Percentiles rank a stretch among this genome's conserved stretches.
These are phyloP conservation scores for Tamias sibiricus DNA, from an alignment of 2,113 vertebrate species.

Conservation along the genomic window DNA sequence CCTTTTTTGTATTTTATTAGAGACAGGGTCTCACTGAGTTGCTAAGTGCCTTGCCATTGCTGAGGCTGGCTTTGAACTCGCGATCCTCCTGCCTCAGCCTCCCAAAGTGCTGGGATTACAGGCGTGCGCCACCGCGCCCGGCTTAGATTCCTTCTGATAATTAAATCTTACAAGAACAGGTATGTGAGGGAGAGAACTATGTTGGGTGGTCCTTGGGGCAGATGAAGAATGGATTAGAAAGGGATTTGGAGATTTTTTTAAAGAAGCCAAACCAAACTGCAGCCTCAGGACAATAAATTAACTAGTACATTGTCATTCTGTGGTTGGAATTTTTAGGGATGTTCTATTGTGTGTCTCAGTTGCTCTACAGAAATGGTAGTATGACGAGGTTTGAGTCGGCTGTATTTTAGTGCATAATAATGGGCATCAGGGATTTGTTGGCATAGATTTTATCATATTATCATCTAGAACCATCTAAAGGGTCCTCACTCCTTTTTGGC, in stretches of 20 bases:
- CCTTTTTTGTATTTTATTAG: no score
- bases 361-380: neutral
- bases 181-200: neutral
- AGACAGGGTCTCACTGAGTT: no score
- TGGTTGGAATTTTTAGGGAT: neutral
- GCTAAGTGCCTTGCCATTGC: no score
- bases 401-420: neutral
- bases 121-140: no score
- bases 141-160: neutral
- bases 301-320: neutral
- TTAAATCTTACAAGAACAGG: neutral
- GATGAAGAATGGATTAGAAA: neutral
- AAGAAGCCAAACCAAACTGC: neutral
- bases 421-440: neutral
- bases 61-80: no score
- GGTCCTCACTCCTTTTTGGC: neutral
- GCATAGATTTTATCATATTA: no score
- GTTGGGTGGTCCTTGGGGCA: neutral
- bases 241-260: neutral
- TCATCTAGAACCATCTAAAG: neutral
- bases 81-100: no score
- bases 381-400: neutral
- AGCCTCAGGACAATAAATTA: neutral
- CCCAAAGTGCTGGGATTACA: no score
- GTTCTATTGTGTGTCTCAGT: neutral